A percentile compares a stretch with the other conserved stretches of the same genome.
phyloP scores from a whole-genome alignment of 2,888 invertebrate species.

The Leptinotarsa juncta region DNA sequence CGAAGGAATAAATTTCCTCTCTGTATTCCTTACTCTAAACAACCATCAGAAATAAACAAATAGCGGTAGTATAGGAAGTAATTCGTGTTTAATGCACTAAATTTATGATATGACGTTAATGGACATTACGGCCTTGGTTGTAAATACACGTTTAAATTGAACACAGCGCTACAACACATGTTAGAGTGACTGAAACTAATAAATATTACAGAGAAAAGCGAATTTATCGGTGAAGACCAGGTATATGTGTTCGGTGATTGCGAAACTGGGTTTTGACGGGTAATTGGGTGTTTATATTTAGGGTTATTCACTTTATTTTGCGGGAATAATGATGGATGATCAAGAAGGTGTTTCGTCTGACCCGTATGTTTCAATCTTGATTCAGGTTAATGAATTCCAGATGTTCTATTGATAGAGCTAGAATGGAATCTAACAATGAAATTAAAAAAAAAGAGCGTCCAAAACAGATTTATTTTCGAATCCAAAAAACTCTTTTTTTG shows the following conservation, averaged over 20 bases:
- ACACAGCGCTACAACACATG: slow-evolving; percentile 5
- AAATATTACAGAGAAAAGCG: not conserved
- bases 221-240: not conserved
- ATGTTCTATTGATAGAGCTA: not conserved
- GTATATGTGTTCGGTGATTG: not conserved
- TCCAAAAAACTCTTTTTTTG: too few species aligned
- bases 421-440: not conserved
- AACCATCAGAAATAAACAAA: slow-evolving; percentile 1
- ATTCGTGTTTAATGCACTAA: slow-evolving; percentile 12
- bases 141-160: slow-evolving; percentile 8
- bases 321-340: not conserved
- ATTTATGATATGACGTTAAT: slow-evolving; percentile 15
- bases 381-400: not conserved
- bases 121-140: slow-evolving; percentile 12
- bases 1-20: not conserved
- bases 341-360: not conserved
- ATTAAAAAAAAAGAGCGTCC: too few species aligned
- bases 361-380: not conserved
- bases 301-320: too few species aligned
- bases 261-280: not conserved
- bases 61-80: slow-evolving; percentile 9
- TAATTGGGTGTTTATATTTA: not conserved
- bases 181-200: not conserved
- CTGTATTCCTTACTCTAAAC: not conserved
- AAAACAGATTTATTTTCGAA: too few species aligned